phyloP scores from a whole-genome alignment of 2,797 vertebrate species.

The Platalea minor region DNA sequence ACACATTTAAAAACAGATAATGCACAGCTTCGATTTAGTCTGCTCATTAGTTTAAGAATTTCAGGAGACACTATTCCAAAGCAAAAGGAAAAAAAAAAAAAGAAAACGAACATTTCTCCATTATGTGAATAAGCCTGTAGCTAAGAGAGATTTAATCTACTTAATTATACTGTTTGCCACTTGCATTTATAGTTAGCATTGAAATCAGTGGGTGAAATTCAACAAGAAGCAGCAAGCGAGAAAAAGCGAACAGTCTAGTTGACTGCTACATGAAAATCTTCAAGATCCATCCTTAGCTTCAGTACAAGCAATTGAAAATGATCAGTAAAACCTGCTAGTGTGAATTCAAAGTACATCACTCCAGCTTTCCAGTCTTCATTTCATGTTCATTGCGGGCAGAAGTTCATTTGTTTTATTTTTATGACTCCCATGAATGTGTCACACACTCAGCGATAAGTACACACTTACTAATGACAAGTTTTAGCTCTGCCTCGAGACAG shows the following conservation, averaged over 20 bases:
- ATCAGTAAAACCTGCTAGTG: neutral
- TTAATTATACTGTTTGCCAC: conserved; percentile 1
- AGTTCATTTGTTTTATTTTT: neutral
- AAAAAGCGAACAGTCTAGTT: neutral
- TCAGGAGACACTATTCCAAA: neutral
- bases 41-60: neutral
- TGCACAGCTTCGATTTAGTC: neutral
- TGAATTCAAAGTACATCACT: neutral
- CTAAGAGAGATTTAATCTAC: conserved; percentile 19
- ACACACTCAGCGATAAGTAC: neutral
- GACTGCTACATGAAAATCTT: neutral
- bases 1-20: neutral
- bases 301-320: neutral
- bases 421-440: neutral
- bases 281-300: neutral
- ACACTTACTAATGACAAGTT: neutral
- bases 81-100: neutral
- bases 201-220: conserved; percentile 2
- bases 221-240: neutral
- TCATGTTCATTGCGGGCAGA: neutral
- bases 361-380: neutral
- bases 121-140: neutral
- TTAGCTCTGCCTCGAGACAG: neutral
- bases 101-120: neutral
- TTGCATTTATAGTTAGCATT: neutral